Conservation (phyloP, 2,888 invertebrate genomes). For the Thera britannica region DNA sequence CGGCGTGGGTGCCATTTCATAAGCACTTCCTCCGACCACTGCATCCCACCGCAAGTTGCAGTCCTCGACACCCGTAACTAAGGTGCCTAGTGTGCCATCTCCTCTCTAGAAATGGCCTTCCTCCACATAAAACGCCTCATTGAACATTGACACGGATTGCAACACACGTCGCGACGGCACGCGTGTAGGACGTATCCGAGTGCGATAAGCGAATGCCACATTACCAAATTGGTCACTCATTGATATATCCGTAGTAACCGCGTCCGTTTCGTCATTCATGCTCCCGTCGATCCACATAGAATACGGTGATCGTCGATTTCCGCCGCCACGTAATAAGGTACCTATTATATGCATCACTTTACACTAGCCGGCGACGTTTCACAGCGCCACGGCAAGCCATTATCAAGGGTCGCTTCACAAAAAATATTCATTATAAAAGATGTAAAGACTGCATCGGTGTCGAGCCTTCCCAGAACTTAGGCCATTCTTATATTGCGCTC, state of each 20-base stretch:
- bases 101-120: conserved; percentile 44
- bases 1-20: conserved; percentile 75
- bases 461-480: conserved; percentile 81
- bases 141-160: conserved; percentile 50
- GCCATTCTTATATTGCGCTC: conserved; percentile 83
- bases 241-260: conserved; percentile 59
- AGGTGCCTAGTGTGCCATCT: conserved; percentile 29
- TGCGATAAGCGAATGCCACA: conserved; percentile 59
- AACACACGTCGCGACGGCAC: conserved; percentile 48
- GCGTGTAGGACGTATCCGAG: conserved; percentile 59
- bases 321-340: conserved; percentile 44
- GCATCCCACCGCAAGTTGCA: conserved; percentile 63
- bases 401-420: conserved; percentile 77
- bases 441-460: conserved; percentile 81
- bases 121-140: conserved; percentile 46
- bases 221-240: conserved; percentile 62
- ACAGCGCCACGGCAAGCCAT: conserved; percentile 76
- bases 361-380: conserved; percentile 60
- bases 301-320: conserved; percentile 57
- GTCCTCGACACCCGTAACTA: conserved; percentile 39
- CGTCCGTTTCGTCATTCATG: conserved; percentile 56
- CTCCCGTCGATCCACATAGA: conserved; percentile 53
- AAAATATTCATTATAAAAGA: conserved; percentile 81
- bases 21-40: conserved; percentile 74
- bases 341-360: conserved; percentile 41